Conservation (phyloP, 2,113 vertebrate genomes). For the Noturus placidus region DNA sequence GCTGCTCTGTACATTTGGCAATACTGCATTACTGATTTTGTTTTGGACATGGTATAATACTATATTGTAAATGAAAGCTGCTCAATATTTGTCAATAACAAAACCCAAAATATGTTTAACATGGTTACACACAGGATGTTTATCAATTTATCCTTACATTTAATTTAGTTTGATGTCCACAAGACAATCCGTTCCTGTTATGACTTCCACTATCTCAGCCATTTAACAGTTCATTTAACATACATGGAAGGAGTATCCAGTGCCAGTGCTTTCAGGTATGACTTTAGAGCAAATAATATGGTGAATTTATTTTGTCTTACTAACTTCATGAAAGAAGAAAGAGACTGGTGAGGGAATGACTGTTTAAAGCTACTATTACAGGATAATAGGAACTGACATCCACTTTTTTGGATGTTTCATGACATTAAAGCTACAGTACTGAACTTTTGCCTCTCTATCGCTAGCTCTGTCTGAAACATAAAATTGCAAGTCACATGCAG, state of each 20-base stretch:
- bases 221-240: background rate
- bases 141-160: background rate
- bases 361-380: background rate
- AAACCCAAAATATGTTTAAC: background rate
- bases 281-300: background rate
- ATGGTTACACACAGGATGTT: background rate
- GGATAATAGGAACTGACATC: background rate
- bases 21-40: slow-evolving; percentile 27
- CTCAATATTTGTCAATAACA: background rate
- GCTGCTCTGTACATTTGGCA: slow-evolving; percentile 16
- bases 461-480: no score
- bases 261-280: background rate
- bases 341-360: background rate
- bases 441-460: no score
- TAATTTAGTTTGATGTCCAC: background rate
- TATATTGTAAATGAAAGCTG: background rate
- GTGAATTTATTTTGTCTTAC: background rate
- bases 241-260: background rate
- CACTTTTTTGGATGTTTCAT: background rate
- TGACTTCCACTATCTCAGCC: background rate
- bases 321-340: background rate
- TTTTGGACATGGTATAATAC: background rate
- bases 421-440: background rate
- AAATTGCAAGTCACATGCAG: no score
- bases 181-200: background rate